A percentile compares a stretch with the other conserved stretches of the same genome.
These are phyloP conservation scores for Araneus ventricosus DNA, from an alignment of 1,140 invertebrate genomes.

Conservation along the genomic window DNA sequence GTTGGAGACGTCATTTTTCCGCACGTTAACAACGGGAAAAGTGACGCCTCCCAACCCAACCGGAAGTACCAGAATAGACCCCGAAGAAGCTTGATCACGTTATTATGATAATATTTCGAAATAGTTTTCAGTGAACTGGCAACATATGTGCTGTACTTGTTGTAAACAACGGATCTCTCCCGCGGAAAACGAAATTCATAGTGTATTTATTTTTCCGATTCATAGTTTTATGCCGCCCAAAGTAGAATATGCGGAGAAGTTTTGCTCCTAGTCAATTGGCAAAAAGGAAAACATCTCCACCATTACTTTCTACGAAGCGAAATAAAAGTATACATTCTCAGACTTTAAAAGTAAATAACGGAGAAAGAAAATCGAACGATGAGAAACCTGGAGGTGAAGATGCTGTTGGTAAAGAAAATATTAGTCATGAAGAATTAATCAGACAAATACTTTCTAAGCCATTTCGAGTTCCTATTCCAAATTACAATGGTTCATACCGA, in stretches of 20 bases:
- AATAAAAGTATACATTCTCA: conserved; percentile 77
- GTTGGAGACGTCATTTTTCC: no score
- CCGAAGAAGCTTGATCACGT: no score
- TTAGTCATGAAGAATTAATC: conserved; percentile 87
- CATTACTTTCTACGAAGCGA: conserved; percentile 78
- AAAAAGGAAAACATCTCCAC: conserved; percentile 80
- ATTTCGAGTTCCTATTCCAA: conserved; percentile 96
- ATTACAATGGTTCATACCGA: conserved; percentile 87
- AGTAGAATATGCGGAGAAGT: conserved; percentile 79
- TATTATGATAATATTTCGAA: no score
- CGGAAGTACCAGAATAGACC: no score
- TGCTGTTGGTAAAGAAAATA: conserved; percentile 51
- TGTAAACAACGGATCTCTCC: conserved; percentile 23
- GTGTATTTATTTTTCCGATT: not conserved
- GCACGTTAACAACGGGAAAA: no score
- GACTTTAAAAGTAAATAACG: conserved; percentile 55
- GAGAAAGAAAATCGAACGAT: not conserved
- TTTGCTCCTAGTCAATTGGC: conserved; percentile 82
- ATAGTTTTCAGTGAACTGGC: not conserved
- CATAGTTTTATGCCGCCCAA: not conserved
- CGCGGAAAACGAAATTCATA: conserved; percentile 45
- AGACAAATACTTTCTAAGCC: conserved; percentile 91
- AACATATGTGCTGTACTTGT: not conserved
- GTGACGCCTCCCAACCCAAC: no score
- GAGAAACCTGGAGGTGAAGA: not conserved